Percentiles rank a stretch among this genome's conserved stretches.
Evolutionary conservation across 2,888 invertebrate genomes (phyloP).

Genomic region (Cataglyphis altisquamis): DNA sequence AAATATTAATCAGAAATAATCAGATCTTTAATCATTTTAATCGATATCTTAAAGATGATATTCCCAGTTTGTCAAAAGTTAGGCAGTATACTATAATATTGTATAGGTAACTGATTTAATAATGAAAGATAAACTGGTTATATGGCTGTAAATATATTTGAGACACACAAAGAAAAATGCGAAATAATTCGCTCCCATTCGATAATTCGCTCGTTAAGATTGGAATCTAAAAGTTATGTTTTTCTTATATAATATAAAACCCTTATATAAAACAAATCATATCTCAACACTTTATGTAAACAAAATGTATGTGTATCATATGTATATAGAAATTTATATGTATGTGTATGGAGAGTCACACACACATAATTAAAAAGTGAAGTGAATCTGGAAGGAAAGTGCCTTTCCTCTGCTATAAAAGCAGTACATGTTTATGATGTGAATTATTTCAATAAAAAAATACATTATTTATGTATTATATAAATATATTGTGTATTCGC

Average conservation of each 20-base stretch:
- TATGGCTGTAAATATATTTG: slow-evolving; percentile 47
- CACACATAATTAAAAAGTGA: slow-evolving; percentile 58
- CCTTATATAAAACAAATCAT: slow-evolving; percentile 21
- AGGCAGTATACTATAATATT: not conserved
- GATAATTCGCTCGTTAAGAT: slow-evolving; percentile 25
- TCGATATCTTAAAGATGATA: not conserved
- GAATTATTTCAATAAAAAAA: slow-evolving; percentile 83
- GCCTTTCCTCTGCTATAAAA: slow-evolving; percentile 76
- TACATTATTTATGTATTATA: slow-evolving; percentile 85
- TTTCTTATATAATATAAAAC: slow-evolving; percentile 26
- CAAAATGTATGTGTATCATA: slow-evolving; percentile 78
- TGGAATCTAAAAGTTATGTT: slow-evolving; percentile 4
- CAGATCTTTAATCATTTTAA: not conserved
- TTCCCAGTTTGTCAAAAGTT: slow-evolving; percentile 23
- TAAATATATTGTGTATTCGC: slow-evolving; percentile 73
- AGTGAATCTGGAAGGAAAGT: slow-evolving; percentile 64
- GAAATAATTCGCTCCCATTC: slow-evolving; percentile 11
- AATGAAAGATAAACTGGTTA: not conserved
- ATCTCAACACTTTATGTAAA: slow-evolving; percentile 56
- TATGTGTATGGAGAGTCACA: slow-evolving; percentile 71
- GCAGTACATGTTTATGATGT: slow-evolving; percentile 76
- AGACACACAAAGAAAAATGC: slow-evolving; percentile 17
- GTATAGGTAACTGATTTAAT: not conserved
- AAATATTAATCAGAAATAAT: slow-evolving; percentile 16
- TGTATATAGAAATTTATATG: slow-evolving; percentile 79